Evolutionary conservation across 2,888 invertebrate genomes (phyloP).

Genomic region (Teinopalpus imperialis): DNA sequence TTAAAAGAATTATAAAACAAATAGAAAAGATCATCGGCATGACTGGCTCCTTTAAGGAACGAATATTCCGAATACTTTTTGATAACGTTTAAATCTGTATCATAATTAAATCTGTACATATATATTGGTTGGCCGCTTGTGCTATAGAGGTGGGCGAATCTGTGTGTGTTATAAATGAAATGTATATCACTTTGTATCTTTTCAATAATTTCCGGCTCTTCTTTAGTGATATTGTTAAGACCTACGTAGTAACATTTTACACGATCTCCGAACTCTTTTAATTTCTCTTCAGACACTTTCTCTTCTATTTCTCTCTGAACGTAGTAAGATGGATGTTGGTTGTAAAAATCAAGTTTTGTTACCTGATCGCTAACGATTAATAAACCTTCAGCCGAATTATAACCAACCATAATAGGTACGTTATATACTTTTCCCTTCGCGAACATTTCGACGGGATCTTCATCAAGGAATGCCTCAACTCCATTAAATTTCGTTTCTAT

Average conservation of each 20-base stretch:
- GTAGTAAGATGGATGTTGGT: constrained; percentile 43
- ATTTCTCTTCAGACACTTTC: constrained; percentile 36
- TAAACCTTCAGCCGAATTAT: constrained; percentile 56
- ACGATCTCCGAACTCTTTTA: constrained; percentile 44
- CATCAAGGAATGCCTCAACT: constrained; percentile 47
- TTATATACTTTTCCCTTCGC: constrained; percentile 42
- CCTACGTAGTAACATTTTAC: constrained; percentile 52
- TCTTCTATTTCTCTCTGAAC: constrained; percentile 48
- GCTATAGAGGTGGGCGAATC: constrained; percentile 48
- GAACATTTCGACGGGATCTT: constrained; percentile 41
- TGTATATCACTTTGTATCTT: constrained; percentile 43
- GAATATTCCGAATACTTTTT: constrained; percentile 39
- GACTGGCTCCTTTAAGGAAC: constrained; percentile 57
- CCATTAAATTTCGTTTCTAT: constrained; percentile 50
- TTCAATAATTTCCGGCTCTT: constrained; percentile 39
- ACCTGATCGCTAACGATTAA: constrained; percentile 38
- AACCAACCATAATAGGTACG: constrained; percentile 55
- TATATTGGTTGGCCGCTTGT: constrained; percentile 38
- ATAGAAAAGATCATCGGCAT: constrained; percentile 75
- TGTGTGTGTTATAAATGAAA: constrained; percentile 47
- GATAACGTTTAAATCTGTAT: constrained; percentile 50
- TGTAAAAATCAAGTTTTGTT: constrained; percentile 40
- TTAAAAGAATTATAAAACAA: constrained; percentile 56
- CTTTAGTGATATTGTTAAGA: constrained; percentile 37
- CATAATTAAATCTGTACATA: constrained; percentile 53